Percentiles rank a stretch among this genome's conserved stretches.
Evolutionary conservation across 2,888 invertebrate genomes (phyloP).

Genomic region (Apoda limacodes): DNA sequence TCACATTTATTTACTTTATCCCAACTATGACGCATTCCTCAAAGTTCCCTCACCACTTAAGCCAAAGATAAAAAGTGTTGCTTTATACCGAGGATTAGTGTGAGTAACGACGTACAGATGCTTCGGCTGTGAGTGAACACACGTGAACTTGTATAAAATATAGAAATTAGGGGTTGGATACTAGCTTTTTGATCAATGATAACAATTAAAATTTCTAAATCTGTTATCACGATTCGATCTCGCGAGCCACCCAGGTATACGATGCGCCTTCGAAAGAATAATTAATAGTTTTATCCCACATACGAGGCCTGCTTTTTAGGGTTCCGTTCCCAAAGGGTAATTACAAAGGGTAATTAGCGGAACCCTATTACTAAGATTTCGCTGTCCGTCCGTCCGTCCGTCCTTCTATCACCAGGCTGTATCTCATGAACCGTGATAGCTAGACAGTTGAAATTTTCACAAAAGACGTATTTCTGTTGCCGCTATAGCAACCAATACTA

Average conservation of each 20-base stretch:
- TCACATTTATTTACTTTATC: slow-evolving; percentile 23
- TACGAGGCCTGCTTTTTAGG: slow-evolving; percentile 1
- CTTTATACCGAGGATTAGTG: slow-evolving; percentile 38
- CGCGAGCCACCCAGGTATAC: slow-evolving; percentile 51
- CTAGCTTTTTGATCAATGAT: slow-evolving; percentile 43
- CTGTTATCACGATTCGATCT: slow-evolving; percentile 42
- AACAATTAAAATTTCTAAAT: slow-evolving; percentile 55
- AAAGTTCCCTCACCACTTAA: slow-evolving; percentile 21
- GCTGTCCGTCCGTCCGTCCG: too few species aligned
- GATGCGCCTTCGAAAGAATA: too few species aligned
- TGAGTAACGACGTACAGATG: slow-evolving; percentile 56
- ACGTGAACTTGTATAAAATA: slow-evolving; percentile 41
- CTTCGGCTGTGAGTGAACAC: slow-evolving; percentile 22
- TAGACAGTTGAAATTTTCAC: too few species aligned
- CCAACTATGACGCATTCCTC: slow-evolving; percentile 28
- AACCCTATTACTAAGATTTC: too few species aligned
- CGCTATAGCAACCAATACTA: too few species aligned
- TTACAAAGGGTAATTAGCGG: too few species aligned
- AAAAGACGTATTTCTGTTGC: too few species aligned
- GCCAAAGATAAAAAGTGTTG: slow-evolving; percentile 28
- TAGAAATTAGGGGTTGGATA: slow-evolving; percentile 59
- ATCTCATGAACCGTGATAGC: too few species aligned
- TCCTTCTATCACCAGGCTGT: too few species aligned
- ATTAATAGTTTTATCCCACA: too few species aligned
- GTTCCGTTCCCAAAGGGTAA: slow-evolving; percentile 5